Evolutionary conservation across 1,140 invertebrate species (phyloP).

Genomic region (Drosophila funebris): DNA sequence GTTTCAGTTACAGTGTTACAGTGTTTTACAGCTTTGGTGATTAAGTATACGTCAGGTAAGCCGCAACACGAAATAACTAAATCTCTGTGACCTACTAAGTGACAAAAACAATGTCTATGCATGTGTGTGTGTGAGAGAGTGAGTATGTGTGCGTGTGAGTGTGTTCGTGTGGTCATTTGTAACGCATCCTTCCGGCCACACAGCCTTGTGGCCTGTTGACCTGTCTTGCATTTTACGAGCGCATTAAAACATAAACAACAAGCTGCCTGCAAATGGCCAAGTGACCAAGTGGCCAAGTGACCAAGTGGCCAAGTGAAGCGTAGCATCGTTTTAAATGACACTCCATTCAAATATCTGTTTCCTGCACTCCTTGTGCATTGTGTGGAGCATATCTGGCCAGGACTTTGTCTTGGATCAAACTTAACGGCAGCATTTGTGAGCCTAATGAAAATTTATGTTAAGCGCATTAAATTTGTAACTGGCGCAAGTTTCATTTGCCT

Average conservation of each 20-base stretch:
- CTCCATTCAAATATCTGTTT: slow-evolving; percentile 56
- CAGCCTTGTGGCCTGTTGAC: slow-evolving; percentile 22
- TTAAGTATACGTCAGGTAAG: slow-evolving; percentile 75
- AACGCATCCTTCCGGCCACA: not conserved
- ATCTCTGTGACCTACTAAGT: slow-evolving; percentile 59
- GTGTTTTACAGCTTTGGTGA: slow-evolving; percentile 44
- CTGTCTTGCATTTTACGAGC: slow-evolving; percentile 65
- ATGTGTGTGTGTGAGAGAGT: not conserved
- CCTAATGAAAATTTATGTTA: slow-evolving; percentile 77
- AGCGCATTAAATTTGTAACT: slow-evolving; percentile 73
- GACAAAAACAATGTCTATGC: slow-evolving; percentile 9
- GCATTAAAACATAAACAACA: slow-evolving; percentile 71
- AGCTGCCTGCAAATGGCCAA: slow-evolving; percentile 41
- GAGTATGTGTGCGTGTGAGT: slow-evolving; percentile 7
- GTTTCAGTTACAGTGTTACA: slow-evolving; percentile 23
- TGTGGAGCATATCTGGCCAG: too few relatives aligned
- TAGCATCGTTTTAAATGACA: slow-evolving; percentile 32
- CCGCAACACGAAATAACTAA: slow-evolving; percentile 34
- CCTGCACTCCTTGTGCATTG: not conserved
- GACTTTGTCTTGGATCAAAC: slow-evolving; percentile 34
- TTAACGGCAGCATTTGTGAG: slow-evolving; percentile 62
- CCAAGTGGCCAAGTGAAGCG: slow-evolving; percentile 36
- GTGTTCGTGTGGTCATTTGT: slow-evolving; percentile 39
- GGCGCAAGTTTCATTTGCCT: slow-evolving; percentile 50
- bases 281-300: slow-evolving; percentile 37